Evolutionary conservation across 2,113 vertebrate species (phyloP), one percentile per base, ranked within the genome.

Genomic region (Brachionichthys hirsutus): DNA sequence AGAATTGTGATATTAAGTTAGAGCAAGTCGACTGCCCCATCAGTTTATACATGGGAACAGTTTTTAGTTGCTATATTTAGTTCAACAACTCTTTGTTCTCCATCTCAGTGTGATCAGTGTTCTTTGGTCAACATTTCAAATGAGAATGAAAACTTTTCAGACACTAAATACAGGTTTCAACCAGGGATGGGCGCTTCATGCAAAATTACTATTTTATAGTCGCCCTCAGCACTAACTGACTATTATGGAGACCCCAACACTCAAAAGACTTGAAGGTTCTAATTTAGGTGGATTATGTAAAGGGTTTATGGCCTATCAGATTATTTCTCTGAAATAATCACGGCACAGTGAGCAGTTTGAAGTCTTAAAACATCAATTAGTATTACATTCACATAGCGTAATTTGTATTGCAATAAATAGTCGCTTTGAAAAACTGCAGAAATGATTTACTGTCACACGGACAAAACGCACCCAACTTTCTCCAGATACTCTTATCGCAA

Each of bases 1-100:
- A 30, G 8, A 30, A 4, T 30, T 2, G n/a, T n/a, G n/a, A n/a
- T n/a, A n/a, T n/a, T 30, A 30, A 30, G 8, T 30, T 6, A 30
- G 24, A 48, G n/a, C 4, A 2, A 18, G 18, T 22, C 2, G 11
- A 53, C 34, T 18, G 17, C n/a, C 35, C 24, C 41, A 43, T 9
- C 43, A 11, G 74, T 70, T 72, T 62, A 30, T 62, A 30, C 61
- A 49, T 41, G 36, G 17, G 35, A 22, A 22, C 3, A 22, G 30
- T 51, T 58, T 70, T 47, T 35, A 24, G 18, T 5, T 1, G 2
- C 45, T 78, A 69, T 81, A 77, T 81, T 75, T 69, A 81, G 46
- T 38, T 41, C 35, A 45, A 62, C 62, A 76, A 63, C 70, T 68
- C 47, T 59, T 80, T 64, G 75, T 80, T 78, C 55, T 78, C 63